phyloP scores from a whole-genome alignment of 1,140 invertebrate genomes.

The Drosophila repletoides region DNA sequence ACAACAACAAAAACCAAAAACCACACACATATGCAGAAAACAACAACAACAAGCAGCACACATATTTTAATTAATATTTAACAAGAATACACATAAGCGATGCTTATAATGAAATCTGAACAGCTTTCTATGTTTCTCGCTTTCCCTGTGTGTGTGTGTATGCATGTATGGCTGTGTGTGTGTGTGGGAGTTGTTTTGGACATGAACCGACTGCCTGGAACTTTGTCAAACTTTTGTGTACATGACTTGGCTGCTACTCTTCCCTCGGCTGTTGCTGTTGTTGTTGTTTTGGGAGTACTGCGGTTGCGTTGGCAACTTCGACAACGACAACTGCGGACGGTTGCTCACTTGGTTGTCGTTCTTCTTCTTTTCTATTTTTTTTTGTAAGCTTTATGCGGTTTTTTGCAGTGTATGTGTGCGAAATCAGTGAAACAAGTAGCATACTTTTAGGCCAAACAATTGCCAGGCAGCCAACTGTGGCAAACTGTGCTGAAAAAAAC shows the following conservation, averaged over 20 bases:
- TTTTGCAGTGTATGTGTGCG: slow-evolving; percentile 38
- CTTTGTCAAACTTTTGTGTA: slow-evolving; percentile 57
- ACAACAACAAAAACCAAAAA: background rate
- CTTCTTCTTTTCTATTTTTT: slow-evolving; percentile 13
- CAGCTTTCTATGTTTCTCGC: slow-evolving; percentile 5
- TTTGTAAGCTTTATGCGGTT: slow-evolving; percentile 56
- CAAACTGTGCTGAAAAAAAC: slow-evolving; percentile 38
- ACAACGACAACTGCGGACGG: slow-evolving; percentile 31
- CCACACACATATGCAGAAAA: slow-evolving; percentile 15
- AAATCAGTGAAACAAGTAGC: slow-evolving; percentile 66
- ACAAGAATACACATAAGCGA: slow-evolving; percentile 62
- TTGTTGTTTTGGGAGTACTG: slow-evolving; percentile 25
- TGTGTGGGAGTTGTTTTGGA: slow-evolving; percentile 13
- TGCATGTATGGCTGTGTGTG: background rate
- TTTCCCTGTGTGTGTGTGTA: slow-evolving; percentile 6
- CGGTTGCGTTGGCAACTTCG: slow-evolving; percentile 38
- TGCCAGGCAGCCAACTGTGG: slow-evolving; percentile 53
- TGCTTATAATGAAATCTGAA: slow-evolving; percentile 62
- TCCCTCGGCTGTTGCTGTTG: slow-evolving; percentile 8
- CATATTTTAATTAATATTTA: slow-evolving; percentile 74
- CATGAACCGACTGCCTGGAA: slow-evolving; percentile 38
- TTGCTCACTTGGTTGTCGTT: slow-evolving; percentile 49
- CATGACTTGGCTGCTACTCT: slow-evolving; percentile 22
- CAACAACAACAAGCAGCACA: slow-evolving; percentile 33
- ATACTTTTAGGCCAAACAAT: slow-evolving; percentile 71